Percentiles rank a stretch among this genome's conserved stretches.
Evolutionary conservation across 2,888 invertebrate species (phyloP).

Genomic region (Sturmia bella): DNA sequence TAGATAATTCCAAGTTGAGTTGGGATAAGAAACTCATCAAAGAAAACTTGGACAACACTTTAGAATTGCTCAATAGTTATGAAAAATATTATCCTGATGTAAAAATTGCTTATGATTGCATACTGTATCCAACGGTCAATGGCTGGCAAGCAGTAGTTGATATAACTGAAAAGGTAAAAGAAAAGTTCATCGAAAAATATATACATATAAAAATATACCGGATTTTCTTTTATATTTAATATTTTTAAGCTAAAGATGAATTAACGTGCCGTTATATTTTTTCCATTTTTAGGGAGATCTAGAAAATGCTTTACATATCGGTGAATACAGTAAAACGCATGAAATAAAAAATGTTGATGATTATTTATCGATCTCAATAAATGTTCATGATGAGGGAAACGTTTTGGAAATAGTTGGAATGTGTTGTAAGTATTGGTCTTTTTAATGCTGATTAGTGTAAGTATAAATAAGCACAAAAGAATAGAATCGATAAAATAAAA

Average conservation of each 20-base stretch:
- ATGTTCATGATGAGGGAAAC: constrained; percentile 95
- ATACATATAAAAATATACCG: too few relatives aligned
- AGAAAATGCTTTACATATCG: constrained; percentile 88
- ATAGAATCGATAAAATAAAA: too few relatives aligned
- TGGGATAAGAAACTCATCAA: constrained; percentile 90
- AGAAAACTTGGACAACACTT: constrained; percentile 93
- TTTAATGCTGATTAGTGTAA: neutral
- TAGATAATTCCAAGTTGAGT: constrained; percentile 83
- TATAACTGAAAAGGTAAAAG: constrained; percentile 76
- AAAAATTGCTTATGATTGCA: constrained; percentile 96
- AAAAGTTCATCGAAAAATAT: neutral
- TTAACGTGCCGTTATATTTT: neutral
- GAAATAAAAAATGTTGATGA: constrained; percentile 91
- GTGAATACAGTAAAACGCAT: constrained; percentile 90
- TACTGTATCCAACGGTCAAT: constrained; percentile 95
- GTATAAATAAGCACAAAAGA: too few relatives aligned
- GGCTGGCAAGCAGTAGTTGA: constrained; percentile 86
- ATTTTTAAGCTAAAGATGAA: constrained; percentile 83
- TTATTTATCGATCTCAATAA: constrained; percentile 93
- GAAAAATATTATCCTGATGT: constrained; percentile 94
- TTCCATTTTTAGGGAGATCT: constrained; percentile 86
- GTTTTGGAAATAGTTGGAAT: constrained; percentile 95
- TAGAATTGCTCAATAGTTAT: constrained; percentile 90
- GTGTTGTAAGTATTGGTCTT: constrained; percentile 88
- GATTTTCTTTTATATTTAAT: too few relatives aligned